Evolutionary conservation across 35 echinoderm and acorn worm genomes (phyloP), one percentile per base, ranked within the genome.

Genomic region (Chiridota heheva): DNA sequence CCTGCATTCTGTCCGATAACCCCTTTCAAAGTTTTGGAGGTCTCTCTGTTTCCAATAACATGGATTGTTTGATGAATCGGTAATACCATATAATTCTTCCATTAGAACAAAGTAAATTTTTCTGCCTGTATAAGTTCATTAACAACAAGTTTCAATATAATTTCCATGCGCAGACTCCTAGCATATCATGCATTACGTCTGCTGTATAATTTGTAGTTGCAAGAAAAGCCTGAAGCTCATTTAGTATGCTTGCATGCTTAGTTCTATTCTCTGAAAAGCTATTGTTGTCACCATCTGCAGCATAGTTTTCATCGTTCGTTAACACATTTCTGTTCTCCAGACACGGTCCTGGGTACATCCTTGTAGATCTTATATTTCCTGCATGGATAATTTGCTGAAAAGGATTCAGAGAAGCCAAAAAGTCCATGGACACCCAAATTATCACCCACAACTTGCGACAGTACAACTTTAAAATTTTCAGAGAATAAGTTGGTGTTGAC

Each of bases 371-470:
- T 86, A 59, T 77, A 88, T 29, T 47, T 46, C 45, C 76, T 58
- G 40, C 86, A 88, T 38, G 20, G 45, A 73, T 89, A 76, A 22
- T 81, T 82, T 64, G 79, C 87, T 49, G 70, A 26, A 73, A 90
- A 90, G 24, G 80, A 22, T 67, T 84, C 86, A 30, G 58, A 44
- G 38, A 89, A 81, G 24, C 86, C 86, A 73, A 81, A 82, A 0
- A 89, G 40, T 2, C 35, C 60, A 70, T 89, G 62, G 0, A 89
- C 73, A 28, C 86, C 86, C 67, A 86, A 76, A 25, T 90, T 90
- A 42, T 90, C 87, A 0, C 87, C 87, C 1, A 68, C 80, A 15
- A 90, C 44, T 42, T 90, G 87, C 4, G 77, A 60, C 7, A 88
- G 26, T 26, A 17, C 75, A 58, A 72, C 77, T 71, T 74, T 81